A percentile compares a stretch with the other conserved stretches of the same genome.
Evolutionary conservation across 2,797 vertebrate genomes (phyloP).

Genomic region (Tamandua tetradactyla): DNA sequence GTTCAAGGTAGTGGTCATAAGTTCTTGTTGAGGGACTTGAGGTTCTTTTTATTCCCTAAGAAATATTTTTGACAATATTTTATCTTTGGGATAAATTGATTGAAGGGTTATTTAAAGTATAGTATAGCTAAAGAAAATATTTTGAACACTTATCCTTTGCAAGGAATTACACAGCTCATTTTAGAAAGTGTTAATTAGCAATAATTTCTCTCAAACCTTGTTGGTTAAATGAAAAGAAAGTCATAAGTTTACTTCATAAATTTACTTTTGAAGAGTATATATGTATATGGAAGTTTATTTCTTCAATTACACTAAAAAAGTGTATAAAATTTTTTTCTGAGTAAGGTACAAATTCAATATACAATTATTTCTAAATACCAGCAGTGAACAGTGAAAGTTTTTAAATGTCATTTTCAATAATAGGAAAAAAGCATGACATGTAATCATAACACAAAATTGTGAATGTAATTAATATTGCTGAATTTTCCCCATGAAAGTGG

Average conservation of each 20-base stretch:
- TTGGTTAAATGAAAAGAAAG: neutral
- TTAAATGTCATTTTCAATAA: neutral
- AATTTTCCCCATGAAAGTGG: no score
- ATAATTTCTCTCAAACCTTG: constrained; percentile 31
- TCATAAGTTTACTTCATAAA: constrained; percentile 35
- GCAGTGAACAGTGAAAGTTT: neutral
- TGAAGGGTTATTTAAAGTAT: constrained; percentile 1
- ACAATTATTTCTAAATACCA: neutral
- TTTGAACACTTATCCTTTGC: neutral
- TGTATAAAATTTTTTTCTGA: neutral
- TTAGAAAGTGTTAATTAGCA: neutral
- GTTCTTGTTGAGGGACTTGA: neutral
- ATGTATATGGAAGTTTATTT: neutral
- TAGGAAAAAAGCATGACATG: neutral
- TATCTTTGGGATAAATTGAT: constrained; percentile 11
- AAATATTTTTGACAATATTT: neutral
- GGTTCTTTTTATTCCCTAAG: neutral
- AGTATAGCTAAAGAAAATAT: neutral
- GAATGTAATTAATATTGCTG: no score
- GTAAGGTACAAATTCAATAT: neutral
- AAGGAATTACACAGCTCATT: neutral
- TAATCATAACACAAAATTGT: neutral
- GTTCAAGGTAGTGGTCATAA: neutral
- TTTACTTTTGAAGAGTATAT: neutral
- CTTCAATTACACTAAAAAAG: neutral